Base-by-base conservation (phyloP, 2,888 invertebrate species). In the Amphipyra tragopoginis region DNA sequence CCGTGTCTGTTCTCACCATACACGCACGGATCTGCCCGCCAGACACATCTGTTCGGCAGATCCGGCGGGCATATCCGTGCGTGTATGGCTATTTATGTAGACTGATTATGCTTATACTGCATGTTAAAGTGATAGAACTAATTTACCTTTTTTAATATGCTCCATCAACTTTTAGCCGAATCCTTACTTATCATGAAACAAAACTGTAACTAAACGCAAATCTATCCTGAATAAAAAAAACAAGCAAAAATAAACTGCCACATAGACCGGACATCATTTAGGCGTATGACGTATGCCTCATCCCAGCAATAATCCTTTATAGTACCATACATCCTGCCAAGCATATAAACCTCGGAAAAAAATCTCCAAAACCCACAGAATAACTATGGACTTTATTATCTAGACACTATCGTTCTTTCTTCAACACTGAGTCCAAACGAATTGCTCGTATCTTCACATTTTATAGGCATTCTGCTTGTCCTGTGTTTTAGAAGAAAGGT, bases 371-470 rank as follows among this genome's bases (percentile, higher is more conserved):
- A 62, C 44, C 58, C 68, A 48, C 68, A 51, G 71, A 47, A 65
- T 65, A 78, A 76, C 47, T 63, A 60, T 68, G 61, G 55, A 65
- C 65, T 78, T 72, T 78, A 78, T 72, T 72, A 33, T 67, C 44
- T 52, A 67, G 60, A 42, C 38, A 65, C 75, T 74, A 63, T 72
- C 61, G 78, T 77, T 68, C 71, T 71, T 80, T 74, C 64, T 75
- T 65, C 65, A 66, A 55, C 68, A 72, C 79, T 72, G 79, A 67
- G 76, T 70, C 71, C 72, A 74, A 79, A 77, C 72, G 75, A 80
- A 81, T 81, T 79, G 77, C 74, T 68, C 75, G 74, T 79, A 77
- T 80, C 80, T 77, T 63, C 69, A 57, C 72, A 77, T 83, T 81
- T 79, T 84, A 84, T 85, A 84, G 76, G 60, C 69, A 62, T 78